Base-by-base conservation (phyloP, 2,113 vertebrate species). In the Catharus minimus region DNA sequence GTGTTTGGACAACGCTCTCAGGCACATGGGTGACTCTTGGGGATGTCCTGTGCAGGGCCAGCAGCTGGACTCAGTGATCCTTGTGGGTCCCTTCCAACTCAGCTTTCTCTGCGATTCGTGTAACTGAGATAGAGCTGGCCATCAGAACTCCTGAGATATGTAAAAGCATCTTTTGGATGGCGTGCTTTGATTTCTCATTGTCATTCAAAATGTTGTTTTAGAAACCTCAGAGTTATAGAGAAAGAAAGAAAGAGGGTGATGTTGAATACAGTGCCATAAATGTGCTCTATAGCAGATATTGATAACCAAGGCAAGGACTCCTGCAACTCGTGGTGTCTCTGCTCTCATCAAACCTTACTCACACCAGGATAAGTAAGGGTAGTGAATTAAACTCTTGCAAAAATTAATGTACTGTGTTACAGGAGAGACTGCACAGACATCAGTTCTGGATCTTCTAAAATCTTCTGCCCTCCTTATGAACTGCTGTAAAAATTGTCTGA, bases 261-360 rank as follows among this genome's bases (percentile, higher is more conserved):
- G 41, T 53, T 82, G 75, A 65, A 39, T n/a, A 16, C 10, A 80
- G 52, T 39, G 41, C 41, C 13, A 74, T 39, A 60, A 41, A 39
- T 0, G 2, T 57, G 39, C 39, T 82, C 15, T 66, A 0, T 27
- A 67, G 24, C 32, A 27, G 10, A 50, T 8, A 7, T 11, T 50
- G 39, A 53, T 47, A 64, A 53, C 12, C 20, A 43, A 43, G 71
- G 49, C 57, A 50, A 0, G 0, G 55, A 39, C 39, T 44, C 26
- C 8, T 17, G 13, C 26, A 61, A 21, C 18, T 61, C 16, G 0
- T 1, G 14, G 30, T 62, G 20, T 49, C 33, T 78, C 38, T 77
- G 13, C n/a, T 77, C 14, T 52, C 36, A 44, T 44, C 73, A 61
- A 13, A 57, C 19, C 27, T 78, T 58, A 28, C 53, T 55, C 22